Base-by-base conservation (phyloP, 2,888 invertebrate species). In the Abrostola tripartita region DNA sequence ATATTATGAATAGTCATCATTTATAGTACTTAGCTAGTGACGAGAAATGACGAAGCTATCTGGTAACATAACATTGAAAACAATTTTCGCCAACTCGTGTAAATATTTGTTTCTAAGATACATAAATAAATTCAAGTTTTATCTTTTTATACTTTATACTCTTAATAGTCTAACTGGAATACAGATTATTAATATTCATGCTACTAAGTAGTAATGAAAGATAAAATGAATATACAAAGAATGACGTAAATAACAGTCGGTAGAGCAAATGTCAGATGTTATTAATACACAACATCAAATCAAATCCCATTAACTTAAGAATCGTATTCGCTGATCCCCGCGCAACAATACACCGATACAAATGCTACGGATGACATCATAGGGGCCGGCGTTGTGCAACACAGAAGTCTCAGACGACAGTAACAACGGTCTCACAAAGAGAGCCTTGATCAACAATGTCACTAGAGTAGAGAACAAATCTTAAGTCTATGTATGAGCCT, bases 391-490 rank as follows among this genome's bases (percentile, higher is more conserved):
- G 69, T 68, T 63, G 50, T 49, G 59, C 50, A 68, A 68, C 44
- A 54, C 55, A 63, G 58, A 52, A 55, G 69, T 24, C 24, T 24
- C 24, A 24, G 58, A 61, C 61, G 50, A 57, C 24, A 24, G 61
- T 42, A n/a, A 42, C 37, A 44, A 51, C 57, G 61, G 53, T 68
- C 62, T 68, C 44, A 37, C 38, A 50, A 67, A 58, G 52, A 57
- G 67, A 72, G 53, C 38, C 24, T 50, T 37, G 53, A 66, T 57
- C 36, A 51, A 14, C 14, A 10, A 54, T 37, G 53, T 57, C 42
- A 50, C 58, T 61, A 68, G 49, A 57, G 56, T 38, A 63, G 59
- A 52, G 49, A 62, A 52, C 60, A 71, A 61, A 67, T 53, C 52
- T 60, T 55, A 59, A 61, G 42, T 51, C 53, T 49, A 67, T 35